Percentiles rank a stretch among this genome's conserved stretches.
Evolutionary conservation across 2,888 invertebrate genomes (phyloP).

Genomic region (Drosophila emarginata): DNA sequence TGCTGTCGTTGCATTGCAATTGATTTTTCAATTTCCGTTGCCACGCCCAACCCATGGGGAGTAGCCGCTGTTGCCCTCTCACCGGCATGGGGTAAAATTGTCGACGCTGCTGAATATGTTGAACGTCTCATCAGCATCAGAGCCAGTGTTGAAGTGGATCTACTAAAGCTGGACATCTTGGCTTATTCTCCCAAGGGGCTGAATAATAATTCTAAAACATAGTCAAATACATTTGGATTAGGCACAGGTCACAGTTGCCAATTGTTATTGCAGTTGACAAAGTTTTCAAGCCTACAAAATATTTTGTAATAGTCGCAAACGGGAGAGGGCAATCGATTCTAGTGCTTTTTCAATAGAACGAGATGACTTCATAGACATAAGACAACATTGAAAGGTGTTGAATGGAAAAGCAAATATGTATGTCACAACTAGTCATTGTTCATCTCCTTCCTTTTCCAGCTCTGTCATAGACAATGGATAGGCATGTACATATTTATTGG

Average conservation of each 20-base stretch:
- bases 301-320: too few species aligned
- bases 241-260: neutral
- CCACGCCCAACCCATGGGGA: constrained; percentile 61
- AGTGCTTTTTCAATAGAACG: constrained; percentile 3
- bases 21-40: constrained; percentile 75
- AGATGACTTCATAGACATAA: neutral
- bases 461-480: too few species aligned
- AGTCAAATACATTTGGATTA: neutral
- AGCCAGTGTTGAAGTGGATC: constrained; percentile 63
- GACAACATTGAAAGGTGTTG: constrained; percentile 22
- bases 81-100: constrained; percentile 25
- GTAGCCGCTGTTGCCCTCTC: constrained; percentile 17
- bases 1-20: constrained; percentile 56
- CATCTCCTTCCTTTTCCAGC: too few species aligned
- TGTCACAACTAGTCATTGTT: constrained; percentile 30
- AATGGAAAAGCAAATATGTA: constrained; percentile 34
- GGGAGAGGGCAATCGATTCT: neutral
- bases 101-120: constrained; percentile 75
- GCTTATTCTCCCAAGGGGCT: neutral
- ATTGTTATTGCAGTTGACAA: too few species aligned
- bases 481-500: constrained; percentile 1
- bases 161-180: constrained; percentile 70
- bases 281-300: too few species aligned
- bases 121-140: constrained; percentile 75
- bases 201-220: neutral